Evolutionary conservation across 2,113 vertebrate genomes (phyloP), one percentile per base, ranked within the genome.

Genomic region (Sebastes fasciatus): DNA sequence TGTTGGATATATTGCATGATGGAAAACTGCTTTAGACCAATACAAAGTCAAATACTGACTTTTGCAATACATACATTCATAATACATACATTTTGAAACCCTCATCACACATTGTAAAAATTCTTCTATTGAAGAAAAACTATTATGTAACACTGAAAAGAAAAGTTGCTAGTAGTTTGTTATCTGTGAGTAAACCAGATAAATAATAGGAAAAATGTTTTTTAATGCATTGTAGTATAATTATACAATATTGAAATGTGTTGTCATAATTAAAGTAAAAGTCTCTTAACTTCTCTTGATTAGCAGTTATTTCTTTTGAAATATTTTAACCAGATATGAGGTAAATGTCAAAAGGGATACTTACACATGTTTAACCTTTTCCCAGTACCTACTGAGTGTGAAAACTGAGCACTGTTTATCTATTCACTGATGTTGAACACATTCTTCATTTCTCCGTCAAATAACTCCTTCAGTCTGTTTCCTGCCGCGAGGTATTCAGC

Each of bases 401-500:
- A 58, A 21, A 26, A 17, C 14, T 0, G 11, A 40, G 43, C 6
- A 46, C 34, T 23, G 42, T 23, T 65, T 1, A 12, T 48, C 26
- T 63, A 10, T 21, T 86, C 67, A 6, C 40, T 8, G 69, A 95
- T 91, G 64, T 77, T 85, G 79, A 95, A 94, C 64, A 88, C 76
- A 1, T 9, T 92, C n/a, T 72, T 80, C 17, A 95, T 87, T 45
- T 93, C 85, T n/a, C 0, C 4, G 4, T 94, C 82, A 81, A 95
- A 95, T 12, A 89, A 49, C 26, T 85, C 17, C 55, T 79, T 89
- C 45, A 95, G 87, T 43, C 16, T 80, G 45, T 65, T 10, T 0
- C 90, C 90, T 3, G 1, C 16, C 12, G 26, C 3, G 2, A 0
- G 58, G 8, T 34, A 2, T 10, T 26, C 23, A 40, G n/a, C n/a